Evolutionary conservation across 2,888 invertebrate genomes (phyloP), one percentile per base, ranked within the genome.

Genomic region (Linyphia triangularis): DNA sequence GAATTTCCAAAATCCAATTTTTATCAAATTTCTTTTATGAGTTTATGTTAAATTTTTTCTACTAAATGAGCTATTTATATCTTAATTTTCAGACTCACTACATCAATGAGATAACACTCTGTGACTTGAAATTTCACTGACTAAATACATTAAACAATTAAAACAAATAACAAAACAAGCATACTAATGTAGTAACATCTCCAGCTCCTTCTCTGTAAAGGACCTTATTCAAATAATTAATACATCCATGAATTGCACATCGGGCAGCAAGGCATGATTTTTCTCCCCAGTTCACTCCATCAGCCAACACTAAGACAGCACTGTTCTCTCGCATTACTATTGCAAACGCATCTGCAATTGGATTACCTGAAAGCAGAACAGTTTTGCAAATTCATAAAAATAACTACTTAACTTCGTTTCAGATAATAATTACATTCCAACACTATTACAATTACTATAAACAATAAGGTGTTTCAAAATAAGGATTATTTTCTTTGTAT

Each of bases 211-310:
- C 90, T 24, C 88, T 83, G 51, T 90, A 96, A 81, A 96, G 93
- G 0, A 95, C 95, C 91, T 95, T 95, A 92, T 97, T 96, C 91
- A 97, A 93, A 92, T 96, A 96, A 91, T 96, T 96, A 91, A 97
- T 94, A 91, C 96, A 96, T 30, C 97, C 97, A 91, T 97, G 96
- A 19, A 97, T 95, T 0, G 97, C 97, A 85, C 96, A 96, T 90
- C 96, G 94, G n/a, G 96, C 96, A 19, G 97, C 97, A 90, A 96
- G 93, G 85, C 96, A 95, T 26, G 97, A 96, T 91, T 96, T 96
- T 92, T 96, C 96, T 93, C 97, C 97, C 97, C 97, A 97, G 93
- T 97, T 97, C 1, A 97, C 97, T 28, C 97, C 97, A 93, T 97
- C 97, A 2, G 97, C 97, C 85, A 97, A 94, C 16, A 96, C 96